These are phyloP conservation scores for Corapipo altera DNA, from an alignment of 2,113 vertebrate species.

Conservation along the genomic window DNA sequence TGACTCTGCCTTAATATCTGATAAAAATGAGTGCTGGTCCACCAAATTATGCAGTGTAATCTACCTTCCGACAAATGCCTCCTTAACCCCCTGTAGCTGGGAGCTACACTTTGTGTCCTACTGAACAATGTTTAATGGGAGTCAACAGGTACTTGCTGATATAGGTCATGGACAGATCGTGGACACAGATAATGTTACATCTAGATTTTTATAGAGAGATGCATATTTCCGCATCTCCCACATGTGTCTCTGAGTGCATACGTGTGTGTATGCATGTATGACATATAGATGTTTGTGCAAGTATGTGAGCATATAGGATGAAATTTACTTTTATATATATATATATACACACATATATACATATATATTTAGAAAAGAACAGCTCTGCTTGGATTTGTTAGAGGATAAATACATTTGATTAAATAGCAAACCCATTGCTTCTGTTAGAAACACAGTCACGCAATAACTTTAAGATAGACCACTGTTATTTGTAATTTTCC, in stretches of 20 bases:
- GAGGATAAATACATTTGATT: background rate
- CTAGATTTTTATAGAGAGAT: background rate
- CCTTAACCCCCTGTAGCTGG: background rate
- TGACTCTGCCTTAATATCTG: background rate
- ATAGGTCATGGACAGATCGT: background rate
- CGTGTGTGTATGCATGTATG: fast-evolving
- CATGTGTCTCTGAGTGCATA: background rate
- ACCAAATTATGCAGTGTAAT: background rate
- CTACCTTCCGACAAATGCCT: background rate
- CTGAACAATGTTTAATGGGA: background rate
- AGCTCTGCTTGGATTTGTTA: background rate
- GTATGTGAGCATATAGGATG: background rate
- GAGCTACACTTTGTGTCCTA: background rate
- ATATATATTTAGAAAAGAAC: background rate
- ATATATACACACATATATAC: no score
- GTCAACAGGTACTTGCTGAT: background rate
- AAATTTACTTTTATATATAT: background rate
- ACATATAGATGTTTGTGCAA: fast-evolving
- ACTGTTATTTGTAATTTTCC: background rate
- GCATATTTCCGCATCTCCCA: background rate
- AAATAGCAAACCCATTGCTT: background rate
- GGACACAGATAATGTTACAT: fast-evolving
- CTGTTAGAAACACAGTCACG: background rate
- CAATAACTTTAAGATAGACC: background rate
- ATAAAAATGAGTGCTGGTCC: background rate